Evolutionary conservation across 2,888 invertebrate genomes (phyloP).

Genomic region (Sphinx pinastri): DNA sequence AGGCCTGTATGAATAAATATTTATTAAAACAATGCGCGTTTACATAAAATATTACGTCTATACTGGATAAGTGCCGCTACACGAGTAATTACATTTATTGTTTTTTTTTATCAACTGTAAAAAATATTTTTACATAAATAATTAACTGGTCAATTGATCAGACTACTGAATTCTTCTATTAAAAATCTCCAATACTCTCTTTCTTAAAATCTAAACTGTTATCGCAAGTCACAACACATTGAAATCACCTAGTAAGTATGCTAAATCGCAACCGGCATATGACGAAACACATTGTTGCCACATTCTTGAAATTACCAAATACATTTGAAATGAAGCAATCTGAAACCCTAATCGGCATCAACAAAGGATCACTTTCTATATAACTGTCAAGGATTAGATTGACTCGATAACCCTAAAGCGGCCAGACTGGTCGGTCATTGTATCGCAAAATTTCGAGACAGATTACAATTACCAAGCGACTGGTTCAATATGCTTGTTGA

Average conservation of each 20-base stretch:
- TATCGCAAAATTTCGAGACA: constrained; percentile 5
- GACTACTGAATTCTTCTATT: too few relatives aligned
- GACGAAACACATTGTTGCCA: not conserved
- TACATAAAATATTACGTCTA: not conserved
- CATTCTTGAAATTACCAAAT: not conserved
- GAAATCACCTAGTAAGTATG: not conserved
- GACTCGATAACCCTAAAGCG: constrained; percentile 10
- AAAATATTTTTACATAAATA: too few relatives aligned
- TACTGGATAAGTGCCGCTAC: not conserved
- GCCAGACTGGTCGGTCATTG: not conserved
- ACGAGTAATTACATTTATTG: not conserved
- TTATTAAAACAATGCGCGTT: not conserved
- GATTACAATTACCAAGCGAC: constrained; percentile 9
- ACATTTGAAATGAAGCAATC: not conserved
- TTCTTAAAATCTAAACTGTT: not conserved
- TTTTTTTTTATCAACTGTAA: too few relatives aligned
- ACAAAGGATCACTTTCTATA: constrained; percentile 19
- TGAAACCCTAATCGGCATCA: constrained; percentile 27
- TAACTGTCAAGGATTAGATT: constrained; percentile 19
- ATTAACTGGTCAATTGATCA: too few relatives aligned
- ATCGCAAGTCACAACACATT: not conserved
- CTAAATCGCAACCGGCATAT: too few relatives aligned
- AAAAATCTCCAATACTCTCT: too few relatives aligned
- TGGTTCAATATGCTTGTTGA: not conserved
- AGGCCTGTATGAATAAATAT: constrained; percentile 1